Evolutionary conservation across 2,888 invertebrate genomes (phyloP).

Genomic region (Oxycera nigricornis): DNA sequence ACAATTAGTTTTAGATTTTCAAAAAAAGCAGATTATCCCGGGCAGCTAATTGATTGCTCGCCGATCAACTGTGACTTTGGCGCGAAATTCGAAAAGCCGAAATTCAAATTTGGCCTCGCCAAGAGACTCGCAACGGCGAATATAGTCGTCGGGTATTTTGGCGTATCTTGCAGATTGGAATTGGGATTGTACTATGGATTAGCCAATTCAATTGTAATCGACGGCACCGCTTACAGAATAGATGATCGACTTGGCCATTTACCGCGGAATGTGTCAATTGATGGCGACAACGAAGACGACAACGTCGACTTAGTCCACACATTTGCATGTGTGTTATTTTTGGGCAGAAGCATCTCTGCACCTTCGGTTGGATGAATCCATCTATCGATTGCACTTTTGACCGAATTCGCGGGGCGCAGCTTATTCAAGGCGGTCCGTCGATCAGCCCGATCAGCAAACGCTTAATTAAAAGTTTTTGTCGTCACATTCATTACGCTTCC

Average conservation of each 20-base stretch:
- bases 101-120: slow-evolving; percentile 2
- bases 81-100: slow-evolving; percentile 30
- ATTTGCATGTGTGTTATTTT: slow-evolving; percentile 43
- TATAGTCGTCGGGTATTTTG: background rate
- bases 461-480: slow-evolving; percentile 25
- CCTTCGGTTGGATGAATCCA: background rate
- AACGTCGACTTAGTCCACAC: no score
- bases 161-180: background rate
- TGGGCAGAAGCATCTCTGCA: background rate
- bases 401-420: slow-evolving; percentile 7
- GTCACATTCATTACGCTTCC: slow-evolving; percentile 25
- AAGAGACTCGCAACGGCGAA: background rate
- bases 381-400: slow-evolving; percentile 36
- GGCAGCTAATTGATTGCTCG: slow-evolving; percentile 29
- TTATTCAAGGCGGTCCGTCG: background rate
- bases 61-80: slow-evolving; percentile 36
- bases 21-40: background rate
- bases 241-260: slow-evolving; percentile 45
- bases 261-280: slow-evolving; percentile 46
- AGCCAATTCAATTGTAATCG: slow-evolving; percentile 43
- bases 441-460: slow-evolving; percentile 7
- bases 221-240: slow-evolving; percentile 45
- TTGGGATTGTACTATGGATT: slow-evolving; percentile 16
- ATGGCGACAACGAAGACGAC: slow-evolving; percentile 34
- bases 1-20: slow-evolving; percentile 30